Conservation (phyloP, 2,797 vertebrate species). For the Dromococcyx pavoninus region DNA sequence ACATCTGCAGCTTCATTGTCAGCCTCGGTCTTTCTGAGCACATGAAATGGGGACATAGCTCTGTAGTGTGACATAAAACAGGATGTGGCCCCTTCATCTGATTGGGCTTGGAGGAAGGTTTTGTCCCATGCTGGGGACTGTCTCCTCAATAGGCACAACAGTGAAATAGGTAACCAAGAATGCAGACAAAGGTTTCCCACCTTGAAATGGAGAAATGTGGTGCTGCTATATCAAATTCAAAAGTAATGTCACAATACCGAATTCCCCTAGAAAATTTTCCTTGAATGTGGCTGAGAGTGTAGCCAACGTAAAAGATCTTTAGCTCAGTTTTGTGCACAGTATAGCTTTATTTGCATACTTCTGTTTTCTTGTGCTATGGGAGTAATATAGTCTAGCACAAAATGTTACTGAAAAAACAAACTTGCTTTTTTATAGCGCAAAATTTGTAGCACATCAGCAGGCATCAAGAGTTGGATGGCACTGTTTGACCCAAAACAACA, state of each 20-base stretch:
- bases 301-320: neutral
- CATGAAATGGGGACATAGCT: neutral
- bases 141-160: neutral
- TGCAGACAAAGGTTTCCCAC: neutral
- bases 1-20: neutral
- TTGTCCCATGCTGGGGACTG: neutral
- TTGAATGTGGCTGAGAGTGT: neutral
- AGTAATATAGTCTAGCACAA: neutral
- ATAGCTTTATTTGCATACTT: neutral
- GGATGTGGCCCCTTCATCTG: neutral
- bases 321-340: neutral
- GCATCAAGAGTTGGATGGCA: neutral
- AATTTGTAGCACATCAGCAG: neutral
- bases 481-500: neutral
- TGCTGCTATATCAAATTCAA: neutral
- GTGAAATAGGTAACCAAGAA: neutral
- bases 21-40: neutral
- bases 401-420: neutral
- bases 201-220: neutral
- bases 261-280: neutral
- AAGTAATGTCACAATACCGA: neutral
- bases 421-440: neutral
- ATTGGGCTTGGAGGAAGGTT: neutral
- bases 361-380: neutral
- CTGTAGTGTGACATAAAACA: neutral